Evolutionary conservation across 2,888 invertebrate species (phyloP).

Genomic region (Julus scanicus): DNA sequence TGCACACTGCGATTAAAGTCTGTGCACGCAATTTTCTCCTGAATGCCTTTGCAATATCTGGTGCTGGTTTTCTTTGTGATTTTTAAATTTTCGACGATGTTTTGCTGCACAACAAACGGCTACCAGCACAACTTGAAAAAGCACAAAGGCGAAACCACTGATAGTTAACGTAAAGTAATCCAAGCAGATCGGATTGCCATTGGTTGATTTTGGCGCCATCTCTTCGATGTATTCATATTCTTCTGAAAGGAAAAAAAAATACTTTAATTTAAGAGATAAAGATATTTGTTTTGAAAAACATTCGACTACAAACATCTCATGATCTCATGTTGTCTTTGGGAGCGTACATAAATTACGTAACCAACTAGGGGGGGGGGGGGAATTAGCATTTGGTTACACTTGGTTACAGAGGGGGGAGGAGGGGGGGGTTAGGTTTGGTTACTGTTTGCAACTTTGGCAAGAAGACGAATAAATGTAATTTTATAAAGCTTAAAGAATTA

Average conservation of each 20-base stretch:
- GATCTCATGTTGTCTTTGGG: too few relatives aligned
- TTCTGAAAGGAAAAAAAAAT: slow-evolving; percentile 33
- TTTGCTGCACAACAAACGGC: slow-evolving; percentile 57
- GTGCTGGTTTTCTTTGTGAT: not conserved
- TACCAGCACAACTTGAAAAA: slow-evolving; percentile 59
- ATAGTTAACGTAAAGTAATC: slow-evolving; percentile 59
- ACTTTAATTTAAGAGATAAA: not conserved
- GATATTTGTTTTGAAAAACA: too few relatives aligned
- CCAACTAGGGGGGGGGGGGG: too few relatives aligned
- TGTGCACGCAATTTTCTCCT: not conserved
- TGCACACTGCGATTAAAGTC: slow-evolving; percentile 22
- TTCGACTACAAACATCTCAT: too few relatives aligned
- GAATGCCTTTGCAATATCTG: not conserved
- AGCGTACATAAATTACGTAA: too few relatives aligned
- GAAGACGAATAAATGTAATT: too few relatives aligned
- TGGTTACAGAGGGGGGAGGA: too few relatives aligned
- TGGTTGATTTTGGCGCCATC: not conserved
- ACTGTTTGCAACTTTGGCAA: too few relatives aligned
- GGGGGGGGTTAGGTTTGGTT: too few relatives aligned
- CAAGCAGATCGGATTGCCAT: slow-evolving; percentile 59
- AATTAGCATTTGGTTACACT: too few relatives aligned
- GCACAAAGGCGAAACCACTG: slow-evolving; percentile 59
- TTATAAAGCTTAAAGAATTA: too few relatives aligned
- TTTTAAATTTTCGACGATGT: not conserved
- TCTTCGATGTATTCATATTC: slow-evolving; percentile 52